Evolutionary conservation across 2,113 vertebrate species (phyloP).

Genomic region (Speoplatyrhinus poulsoni): DNA sequence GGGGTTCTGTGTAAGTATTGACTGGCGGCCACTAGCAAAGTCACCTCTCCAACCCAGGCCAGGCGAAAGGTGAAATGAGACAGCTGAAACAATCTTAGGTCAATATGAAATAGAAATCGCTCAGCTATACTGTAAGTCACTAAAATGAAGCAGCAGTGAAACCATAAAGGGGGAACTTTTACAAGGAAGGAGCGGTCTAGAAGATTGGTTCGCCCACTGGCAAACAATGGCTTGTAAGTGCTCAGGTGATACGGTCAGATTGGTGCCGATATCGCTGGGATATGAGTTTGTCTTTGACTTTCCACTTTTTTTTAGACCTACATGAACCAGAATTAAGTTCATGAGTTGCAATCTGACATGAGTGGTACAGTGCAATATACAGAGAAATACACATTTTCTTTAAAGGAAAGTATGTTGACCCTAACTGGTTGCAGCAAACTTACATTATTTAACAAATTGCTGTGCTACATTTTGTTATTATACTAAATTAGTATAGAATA

Average conservation of each 20-base stretch:
- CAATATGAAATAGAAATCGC: conserved; percentile 97
- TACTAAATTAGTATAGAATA: conserved; percentile 5
- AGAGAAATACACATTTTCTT: background rate
- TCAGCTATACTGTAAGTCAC: conserved; percentile 94
- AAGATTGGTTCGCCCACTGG: conserved; percentile 78
- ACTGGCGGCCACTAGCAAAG: conserved; percentile 89
- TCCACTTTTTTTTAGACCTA: too few relatives aligned
- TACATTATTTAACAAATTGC: background rate
- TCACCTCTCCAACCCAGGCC: conserved; percentile 89
- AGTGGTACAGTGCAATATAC: too few relatives aligned
- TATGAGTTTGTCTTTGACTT: too few relatives aligned
- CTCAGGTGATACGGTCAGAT: conserved; percentile 37
- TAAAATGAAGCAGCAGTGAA: conserved; percentile 89
- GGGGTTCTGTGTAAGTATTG: conserved; percentile 85
- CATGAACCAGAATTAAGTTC: too few relatives aligned
- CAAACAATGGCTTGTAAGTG: conserved; percentile 53
- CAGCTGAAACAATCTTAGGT: conserved; percentile 97
- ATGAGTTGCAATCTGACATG: too few relatives aligned
- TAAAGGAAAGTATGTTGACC: background rate
- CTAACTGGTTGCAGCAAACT: background rate
- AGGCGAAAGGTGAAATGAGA: conserved; percentile 95
- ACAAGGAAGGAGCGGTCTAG: conserved; percentile 83
- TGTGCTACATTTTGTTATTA: background rate
- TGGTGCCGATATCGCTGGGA: background rate
- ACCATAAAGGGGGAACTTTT: conserved; percentile 87